Conservation (phyloP, 2,113 vertebrate genomes). For the Albula glossodonta region DNA sequence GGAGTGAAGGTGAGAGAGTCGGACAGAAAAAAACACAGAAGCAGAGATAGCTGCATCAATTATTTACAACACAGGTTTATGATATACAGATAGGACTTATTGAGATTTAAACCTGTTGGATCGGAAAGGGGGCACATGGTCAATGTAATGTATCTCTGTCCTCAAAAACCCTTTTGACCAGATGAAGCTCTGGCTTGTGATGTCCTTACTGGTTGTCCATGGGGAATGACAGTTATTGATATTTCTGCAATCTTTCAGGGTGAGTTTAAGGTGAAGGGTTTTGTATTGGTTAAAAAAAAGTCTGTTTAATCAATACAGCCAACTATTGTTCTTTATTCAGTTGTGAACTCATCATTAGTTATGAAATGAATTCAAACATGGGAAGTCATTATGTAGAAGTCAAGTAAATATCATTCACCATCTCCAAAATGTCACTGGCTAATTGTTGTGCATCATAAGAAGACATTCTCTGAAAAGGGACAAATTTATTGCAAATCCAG, state of each 20-base stretch:
- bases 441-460: background rate
- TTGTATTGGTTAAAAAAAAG: background rate
- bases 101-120: background rate
- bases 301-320: too few relatives aligned
- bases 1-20: conserved; percentile 13
- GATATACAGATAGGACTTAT: background rate
- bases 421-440: background rate
- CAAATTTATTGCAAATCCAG: conserved; percentile 1
- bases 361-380: conserved; percentile 8
- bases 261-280: background rate
- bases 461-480: background rate
- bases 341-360: background rate
- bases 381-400: background rate
- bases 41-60: background rate
- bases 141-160: background rate
- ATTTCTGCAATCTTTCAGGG: background rate
- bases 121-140: background rate
- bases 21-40: too few relatives aligned
- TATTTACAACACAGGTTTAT: too few relatives aligned
- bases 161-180: background rate
- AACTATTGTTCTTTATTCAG: background rate
- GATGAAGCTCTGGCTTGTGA: background rate
- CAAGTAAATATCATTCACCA: conserved; percentile 16
- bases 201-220: background rate
- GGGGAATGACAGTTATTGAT: background rate